Base-by-base conservation (phyloP, 2,113 vertebrate genomes). In the Oryzias curvinotus region DNA sequence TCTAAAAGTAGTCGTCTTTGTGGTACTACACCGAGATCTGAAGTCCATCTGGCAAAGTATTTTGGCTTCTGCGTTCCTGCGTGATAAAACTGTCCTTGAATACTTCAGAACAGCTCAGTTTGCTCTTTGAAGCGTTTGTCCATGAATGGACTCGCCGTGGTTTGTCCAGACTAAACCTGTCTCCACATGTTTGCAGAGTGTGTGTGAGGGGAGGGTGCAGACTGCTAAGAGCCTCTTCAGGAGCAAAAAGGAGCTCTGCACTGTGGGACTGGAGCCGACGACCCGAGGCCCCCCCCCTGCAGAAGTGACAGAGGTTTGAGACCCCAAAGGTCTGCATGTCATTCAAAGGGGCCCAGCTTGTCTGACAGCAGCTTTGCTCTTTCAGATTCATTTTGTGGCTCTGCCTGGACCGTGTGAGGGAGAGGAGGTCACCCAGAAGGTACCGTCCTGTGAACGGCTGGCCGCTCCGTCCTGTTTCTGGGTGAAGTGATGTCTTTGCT, bases 181-280 rank as follows among this genome's bases (percentile, higher is more conserved):
- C 19, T 0, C 57, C 4, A 4, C 77, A 52, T 81, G 58, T 68
- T 63, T 84, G 60, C 67, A 99, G 97, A 92, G 75, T 72, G 91
- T 97, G 78, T 92, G 88, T 85, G 95, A 96, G 73, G 85, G 83
- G 50, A 85, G 95, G n/a, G 67, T 92, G 21, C 93, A 89, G 57
- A 93, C 93, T 73, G 75, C 94, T 72, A 97, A 93, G 87, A 93
- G 88, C 47, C 87, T 97, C 68, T 83, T 98, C 14, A 95, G 94
- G 75, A 97, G 93, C 85, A 93, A 90, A 57, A 98, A 94, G 79
- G 93, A 94, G 12, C 91, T 99, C 3, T 97, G 97, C 87, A 90
- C 4, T 25, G 14, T 99, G 13, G 90, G 91, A 66, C 57, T 91
- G 30, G 94, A 94, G 21, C 91, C 93, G 68, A 88, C 81, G 10